phyloP scores from a whole-genome alignment of 1,140 invertebrate species.

The Platorchestia sp. region DNA sequence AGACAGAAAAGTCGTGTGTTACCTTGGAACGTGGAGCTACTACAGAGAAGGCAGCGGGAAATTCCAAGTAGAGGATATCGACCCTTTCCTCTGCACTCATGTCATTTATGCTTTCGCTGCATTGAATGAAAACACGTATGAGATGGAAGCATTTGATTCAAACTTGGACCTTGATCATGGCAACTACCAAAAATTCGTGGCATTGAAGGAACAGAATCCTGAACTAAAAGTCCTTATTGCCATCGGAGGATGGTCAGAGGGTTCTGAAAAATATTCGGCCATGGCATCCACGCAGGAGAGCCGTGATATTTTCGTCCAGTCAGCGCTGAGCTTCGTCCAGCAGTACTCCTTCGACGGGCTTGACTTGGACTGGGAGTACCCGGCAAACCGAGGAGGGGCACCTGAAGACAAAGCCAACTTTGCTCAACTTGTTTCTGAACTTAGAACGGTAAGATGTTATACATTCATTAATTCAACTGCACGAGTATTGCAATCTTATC shows the following conservation, averaged over 20 bases:
- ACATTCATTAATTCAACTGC: conserved; percentile 49
- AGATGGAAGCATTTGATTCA: conserved; percentile 69
- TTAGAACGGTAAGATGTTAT: neutral
- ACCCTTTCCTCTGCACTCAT: conserved; percentile 73
- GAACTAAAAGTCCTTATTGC: conserved; percentile 70
- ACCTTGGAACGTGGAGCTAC: conserved; percentile 77
- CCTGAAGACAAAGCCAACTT: conserved; percentile 84
- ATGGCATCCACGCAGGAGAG: conserved; percentile 73
- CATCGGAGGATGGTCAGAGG: conserved; percentile 73
- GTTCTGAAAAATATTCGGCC: conserved; percentile 71
- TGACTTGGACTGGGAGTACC: conserved; percentile 86
- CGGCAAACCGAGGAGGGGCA: conserved; percentile 79
- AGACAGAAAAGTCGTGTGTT: conserved; percentile 75
- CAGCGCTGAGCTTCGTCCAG: neutral
- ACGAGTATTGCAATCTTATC: neutral
- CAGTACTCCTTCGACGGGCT: conserved; percentile 83
- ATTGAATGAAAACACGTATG: conserved; percentile 76
- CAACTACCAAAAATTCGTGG: neutral
- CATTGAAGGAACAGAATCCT: conserved; percentile 24
- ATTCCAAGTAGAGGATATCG: conserved; percentile 69
- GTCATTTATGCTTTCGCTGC: conserved; percentile 73
- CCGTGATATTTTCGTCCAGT: conserved; percentile 34
- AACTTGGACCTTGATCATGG: neutral
- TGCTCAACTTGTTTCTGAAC: conserved; percentile 75
- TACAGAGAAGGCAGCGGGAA: conserved; percentile 72